Evolutionary conservation across 2,888 invertebrate species (phyloP), one percentile per base, ranked within the genome.

Genomic region (Himalopsyche kuldschensis): DNA sequence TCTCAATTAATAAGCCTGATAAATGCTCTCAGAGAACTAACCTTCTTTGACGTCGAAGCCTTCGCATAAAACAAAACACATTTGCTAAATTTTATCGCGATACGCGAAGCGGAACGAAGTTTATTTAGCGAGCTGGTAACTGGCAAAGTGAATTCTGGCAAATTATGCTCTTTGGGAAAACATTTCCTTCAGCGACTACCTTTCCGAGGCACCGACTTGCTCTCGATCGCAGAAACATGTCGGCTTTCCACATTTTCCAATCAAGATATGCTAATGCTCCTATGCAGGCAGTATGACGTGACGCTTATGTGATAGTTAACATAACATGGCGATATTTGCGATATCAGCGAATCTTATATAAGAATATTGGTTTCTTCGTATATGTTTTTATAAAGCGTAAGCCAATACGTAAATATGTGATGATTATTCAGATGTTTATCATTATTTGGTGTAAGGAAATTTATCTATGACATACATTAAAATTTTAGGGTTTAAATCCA

Each of bases 221-320:
- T 55, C 20, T 24, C 55, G 55, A 20, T 55, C 20, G 55, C 2
- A 20, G 24, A 55, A 55, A 55, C 55, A 27, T 31, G 78, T 48
- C 35, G 46, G 63, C 55, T 11, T 75, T 77, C 80, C 81, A 32
- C 69, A 83, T 83, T 83, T 80, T 80, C 83, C 83, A 83, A 83
- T 83, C 80, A 83, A 80, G 83, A 83, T 83, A 83, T 83, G 83
- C 80, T 80, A 83, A 83, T 83, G 69, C 5, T 10, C 55, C 24
- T 55, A 20, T 55, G 55, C 55, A 55, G 10, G 55, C 55, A 55
- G 10, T 3, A 1, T 20, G 55, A 55, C 8, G 55, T 20, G 55
- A 55, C 55, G 20, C 20, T 20, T 20, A 6, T 20, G 17, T 20
- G 20, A 5, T 20, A 5, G 20, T 55, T 6, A n/a, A 55, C 55